Evolutionary conservation across 1,140 invertebrate species (phyloP), one percentile per base, ranked within the genome.

Genomic region (Aphidius ervi): DNA sequence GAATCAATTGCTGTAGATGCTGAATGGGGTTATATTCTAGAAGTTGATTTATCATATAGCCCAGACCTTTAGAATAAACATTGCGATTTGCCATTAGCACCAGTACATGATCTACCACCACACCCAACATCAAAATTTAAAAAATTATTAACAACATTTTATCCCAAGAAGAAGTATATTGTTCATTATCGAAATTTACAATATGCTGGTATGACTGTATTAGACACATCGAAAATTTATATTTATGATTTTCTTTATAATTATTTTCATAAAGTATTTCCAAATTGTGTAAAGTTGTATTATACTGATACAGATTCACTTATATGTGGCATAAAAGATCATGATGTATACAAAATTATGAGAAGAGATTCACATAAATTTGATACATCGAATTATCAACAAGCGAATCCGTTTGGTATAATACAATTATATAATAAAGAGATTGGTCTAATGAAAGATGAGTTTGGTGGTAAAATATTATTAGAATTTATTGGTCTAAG

Each of bases 151-250:
- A 50, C 68, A 37, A 78, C 71, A 64, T 67, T 79, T 23, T 56
- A 65, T 47, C 53, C 71, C 57, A 80, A 78, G 71, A 63, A 63
- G 46, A 79, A 79, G 41, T 84, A 84, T 74, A 67, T 80, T 42
- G 72, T 84, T 43, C 83, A 84, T 70, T 81, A 81, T 69, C 60
- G 64, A 58, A 56, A 46, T 46, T 46, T 54, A 41, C 40, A 56
- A 54, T 60, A 16, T 20, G 37, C 23, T 5, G 48, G 6, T 50
- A 20, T 9, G 37, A 1, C 16, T 31, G 23, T 31, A 31, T 37
- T 20, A 50, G 7, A 7, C 20, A 50, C n/a, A 23, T 49, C 56
- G 72, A 58, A 7, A 20, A 50, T 50, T 6, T 50, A 37, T 6
- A 20, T 50, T 50, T 50, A 10, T 50, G 10, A 50, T 31, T 50